Conservation (phyloP, 2,888 invertebrate genomes). For the Agrypnus murinus region DNA sequence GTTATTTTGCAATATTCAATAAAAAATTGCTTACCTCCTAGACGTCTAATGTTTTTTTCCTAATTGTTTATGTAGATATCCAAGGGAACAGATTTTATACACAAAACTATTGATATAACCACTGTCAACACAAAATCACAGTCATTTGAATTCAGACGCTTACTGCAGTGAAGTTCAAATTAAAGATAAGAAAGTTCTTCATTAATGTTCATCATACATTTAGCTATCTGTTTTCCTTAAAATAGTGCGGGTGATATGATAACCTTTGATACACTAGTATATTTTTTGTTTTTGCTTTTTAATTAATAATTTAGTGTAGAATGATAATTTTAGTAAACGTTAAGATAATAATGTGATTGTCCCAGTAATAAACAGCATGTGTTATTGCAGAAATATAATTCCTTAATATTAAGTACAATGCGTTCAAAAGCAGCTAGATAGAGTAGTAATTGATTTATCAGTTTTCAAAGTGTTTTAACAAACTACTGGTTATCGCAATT, state of each 20-base stretch:
- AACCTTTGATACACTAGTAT: conserved; percentile 36
- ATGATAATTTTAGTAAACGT: not conserved
- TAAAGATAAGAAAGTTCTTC: conserved; percentile 32
- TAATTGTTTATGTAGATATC: too few relatives aligned
- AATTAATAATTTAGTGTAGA: not conserved
- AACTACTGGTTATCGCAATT: too few relatives aligned
- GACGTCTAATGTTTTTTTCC: not conserved
- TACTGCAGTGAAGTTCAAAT: conserved; percentile 7
- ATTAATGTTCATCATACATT: conserved; percentile 25
- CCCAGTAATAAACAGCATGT: not conserved
- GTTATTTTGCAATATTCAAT: too few relatives aligned
- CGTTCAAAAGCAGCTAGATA: too few relatives aligned
- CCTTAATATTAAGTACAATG: too few relatives aligned
- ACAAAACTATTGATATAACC: too few relatives aligned
- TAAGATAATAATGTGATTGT: not conserved
- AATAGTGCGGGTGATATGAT: conserved; percentile 42
- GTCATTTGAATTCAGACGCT: not conserved
- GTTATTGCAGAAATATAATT: too few relatives aligned
- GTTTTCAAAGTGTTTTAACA: too few relatives aligned
- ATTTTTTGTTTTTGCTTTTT: conserved; percentile 20
- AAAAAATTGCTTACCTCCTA: not conserved
- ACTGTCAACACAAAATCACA: too few relatives aligned
- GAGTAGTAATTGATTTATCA: too few relatives aligned
- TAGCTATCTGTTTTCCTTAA: conserved; percentile 44
- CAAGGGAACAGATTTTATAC: too few relatives aligned